phyloP scores from a whole-genome alignment of 2,888 invertebrate genomes.

The Sphaeridia pumilis region DNA sequence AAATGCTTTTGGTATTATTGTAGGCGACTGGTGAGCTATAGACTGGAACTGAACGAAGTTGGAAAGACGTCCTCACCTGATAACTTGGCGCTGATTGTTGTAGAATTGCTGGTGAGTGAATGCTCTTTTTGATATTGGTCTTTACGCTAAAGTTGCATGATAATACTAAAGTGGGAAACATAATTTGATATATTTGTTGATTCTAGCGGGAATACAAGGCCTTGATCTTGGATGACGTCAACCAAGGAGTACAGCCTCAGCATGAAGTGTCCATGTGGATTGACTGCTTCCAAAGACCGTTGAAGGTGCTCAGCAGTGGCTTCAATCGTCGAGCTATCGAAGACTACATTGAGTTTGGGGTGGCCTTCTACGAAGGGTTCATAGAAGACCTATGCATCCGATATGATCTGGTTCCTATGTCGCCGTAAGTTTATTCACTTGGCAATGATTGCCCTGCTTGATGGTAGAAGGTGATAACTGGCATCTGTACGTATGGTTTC shows the following conservation, averaged over 20 bases:
- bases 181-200: too few relatives aligned
- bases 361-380: constrained; percentile 14
- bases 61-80: too few relatives aligned
- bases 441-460: too few relatives aligned
- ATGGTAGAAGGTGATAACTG: background rate
- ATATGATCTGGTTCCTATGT: constrained; percentile 26
- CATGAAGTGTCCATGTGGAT: constrained; percentile 30
- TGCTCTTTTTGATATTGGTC: too few relatives aligned
- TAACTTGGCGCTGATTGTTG: too few relatives aligned
- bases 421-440: constrained; percentile 7
- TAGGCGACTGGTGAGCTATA: too few relatives aligned
- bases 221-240: constrained; percentile 29
- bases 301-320: constrained; percentile 10
- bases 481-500: constrained; percentile 17
- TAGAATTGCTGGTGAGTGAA: too few relatives aligned
- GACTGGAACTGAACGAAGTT: too few relatives aligned
- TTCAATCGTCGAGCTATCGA: background rate
- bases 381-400: constrained; percentile 39
- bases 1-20: too few relatives aligned
- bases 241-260: constrained; percentile 19
- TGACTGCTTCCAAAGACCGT: constrained; percentile 33
- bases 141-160: too few relatives aligned
- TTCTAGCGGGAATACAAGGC: constrained; percentile 28
- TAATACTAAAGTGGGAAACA: too few relatives aligned
- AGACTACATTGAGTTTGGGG: background rate